Base-by-base conservation (phyloP, 2,888 invertebrate species). In the Amaurobius ferox region DNA sequence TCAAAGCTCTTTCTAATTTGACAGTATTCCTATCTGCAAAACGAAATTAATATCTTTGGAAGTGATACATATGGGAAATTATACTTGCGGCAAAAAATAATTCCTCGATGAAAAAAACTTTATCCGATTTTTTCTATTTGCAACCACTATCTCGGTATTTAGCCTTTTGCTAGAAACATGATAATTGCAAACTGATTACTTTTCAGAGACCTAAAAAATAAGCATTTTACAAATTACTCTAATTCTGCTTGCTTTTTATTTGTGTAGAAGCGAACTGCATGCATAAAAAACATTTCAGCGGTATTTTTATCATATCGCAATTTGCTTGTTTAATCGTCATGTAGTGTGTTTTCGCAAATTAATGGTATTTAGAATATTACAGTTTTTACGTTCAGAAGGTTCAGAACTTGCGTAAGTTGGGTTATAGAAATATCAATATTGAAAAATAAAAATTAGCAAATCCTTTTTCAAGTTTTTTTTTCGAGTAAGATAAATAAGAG, bases 171-270 rank as follows among this genome's bases (percentile, higher is more conserved):
- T 55, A 23, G 19, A 6, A 55, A 55, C 23, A n/a, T 6, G 55
- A 55, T 55, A 55, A 55, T 55, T 55, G 23, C 55, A 23, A 23
- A 23, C 55, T 55, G 55, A 55, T 55, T 55, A 55, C 55, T 1
- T 1, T 55, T 55, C 3, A 35, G 2, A 23, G 19, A 1, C 1
- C 2, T 23, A 55, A 55, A 55, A 55, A 55, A 55, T 55, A 55
- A 55, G 7, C 23, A 55, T 55, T 44, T 16, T 23, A 23, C 55
- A 55, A 23, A 55, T 55, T 55, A 23, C 55, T 16, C 55, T n/a
- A 55, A 55, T 55, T 55, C 16, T 55, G 16, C 1, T 55, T 23
- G 19, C 16, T 55, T 55, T 44, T 23, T 16, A 3, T 23, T 55
- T 35, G 6, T 35, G 5, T 35, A 9, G 35, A 23, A 55, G 23